phyloP scores from a whole-genome alignment of 2,888 invertebrate species.

The Leptinotarsa haldemani region DNA sequence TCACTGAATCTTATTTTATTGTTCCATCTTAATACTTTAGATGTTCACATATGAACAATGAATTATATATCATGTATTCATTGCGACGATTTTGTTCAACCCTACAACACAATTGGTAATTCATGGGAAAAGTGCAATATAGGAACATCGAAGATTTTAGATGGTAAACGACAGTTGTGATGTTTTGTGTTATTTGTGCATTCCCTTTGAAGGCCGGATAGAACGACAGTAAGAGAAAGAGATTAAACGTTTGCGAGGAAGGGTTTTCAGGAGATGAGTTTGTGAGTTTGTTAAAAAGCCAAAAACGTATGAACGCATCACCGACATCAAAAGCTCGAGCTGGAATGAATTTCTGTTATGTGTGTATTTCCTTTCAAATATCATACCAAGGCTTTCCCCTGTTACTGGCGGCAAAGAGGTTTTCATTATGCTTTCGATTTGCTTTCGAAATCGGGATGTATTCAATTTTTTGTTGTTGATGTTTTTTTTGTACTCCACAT shows the following conservation, averaged over 20 bases:
- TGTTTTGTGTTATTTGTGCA: slow-evolving; percentile 35
- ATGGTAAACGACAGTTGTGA: not conserved
- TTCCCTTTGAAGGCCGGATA: slow-evolving; percentile 40
- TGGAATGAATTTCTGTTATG: slow-evolving; percentile 57
- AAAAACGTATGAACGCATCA: slow-evolving; percentile 54
- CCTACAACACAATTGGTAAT: not conserved
- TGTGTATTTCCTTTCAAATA: slow-evolving; percentile 49
- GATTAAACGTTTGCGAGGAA: slow-evolving; percentile 47
- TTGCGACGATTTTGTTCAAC: not conserved
- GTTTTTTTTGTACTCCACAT: too few species aligned
- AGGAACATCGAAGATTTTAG: not conserved
- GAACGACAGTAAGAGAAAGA: slow-evolving; percentile 42
- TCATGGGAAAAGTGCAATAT: not conserved
- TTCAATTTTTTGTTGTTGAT: not conserved
- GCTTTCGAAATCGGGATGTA: not conserved
- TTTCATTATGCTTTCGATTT: not conserved
- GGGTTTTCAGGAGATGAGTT: slow-evolving; percentile 45
- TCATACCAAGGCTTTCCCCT: slow-evolving; percentile 37
- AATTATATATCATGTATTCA: too few species aligned
- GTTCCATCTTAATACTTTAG: too few species aligned
- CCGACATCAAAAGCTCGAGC: slow-evolving; percentile 53
- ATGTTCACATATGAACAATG: too few species aligned
- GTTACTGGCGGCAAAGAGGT: not conserved
- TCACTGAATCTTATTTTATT: too few species aligned
- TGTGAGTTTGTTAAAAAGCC: slow-evolving; percentile 56